Base-by-base conservation (phyloP, 2,797 vertebrate genomes). In the Gorsachius magnificus region DNA sequence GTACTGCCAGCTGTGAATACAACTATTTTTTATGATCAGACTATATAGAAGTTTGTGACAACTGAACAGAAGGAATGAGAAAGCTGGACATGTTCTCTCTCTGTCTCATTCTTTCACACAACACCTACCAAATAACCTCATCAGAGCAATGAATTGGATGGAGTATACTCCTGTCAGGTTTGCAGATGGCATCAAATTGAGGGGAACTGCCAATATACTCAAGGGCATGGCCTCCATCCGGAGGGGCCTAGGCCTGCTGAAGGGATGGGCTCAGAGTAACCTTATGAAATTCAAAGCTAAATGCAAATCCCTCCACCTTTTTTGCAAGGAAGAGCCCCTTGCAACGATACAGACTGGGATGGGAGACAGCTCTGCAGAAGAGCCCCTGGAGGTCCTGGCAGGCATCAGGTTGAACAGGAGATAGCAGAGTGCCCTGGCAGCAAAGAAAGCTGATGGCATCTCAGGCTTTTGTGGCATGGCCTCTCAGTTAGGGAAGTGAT, bases 401-500 rank as follows among this genome's bases (percentile, higher is more conserved):
- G 54, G 69, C 31, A 29, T n/a, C 7, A 26, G 33, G 24, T 2
- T 14, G 26, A 64, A 24, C 8, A 16, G 29, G 21, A 69, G 50
- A 51, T 20, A 64, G 24, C 9, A 46, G 28, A 69, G 36, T 72
- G 29, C 20, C 46, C 41, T 75, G 26, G 18, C 41, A 80, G 31
- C 6, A 50, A 69, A 80, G 16, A 2, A 1, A 2, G 13, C 7
- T 48, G 68, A 3, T 1, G 3, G 2, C 48, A 71, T 26, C 29
- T 16, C 35, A 45, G 45, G n/a, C 4, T 70, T 69, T 33, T 58
- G 36, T 35, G 36, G 9, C 41, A 33, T 24, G 35, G 26, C 24
- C 53, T 84, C 33, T 57, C 28, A 41, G 0, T 68, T 41, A 35
- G 10, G 35, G 17, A 75, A 75, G 8, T 21, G n/a, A 43, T 74